phyloP scores from a whole-genome alignment of 2,113 vertebrate genomes.

The Piaya cayana region DNA sequence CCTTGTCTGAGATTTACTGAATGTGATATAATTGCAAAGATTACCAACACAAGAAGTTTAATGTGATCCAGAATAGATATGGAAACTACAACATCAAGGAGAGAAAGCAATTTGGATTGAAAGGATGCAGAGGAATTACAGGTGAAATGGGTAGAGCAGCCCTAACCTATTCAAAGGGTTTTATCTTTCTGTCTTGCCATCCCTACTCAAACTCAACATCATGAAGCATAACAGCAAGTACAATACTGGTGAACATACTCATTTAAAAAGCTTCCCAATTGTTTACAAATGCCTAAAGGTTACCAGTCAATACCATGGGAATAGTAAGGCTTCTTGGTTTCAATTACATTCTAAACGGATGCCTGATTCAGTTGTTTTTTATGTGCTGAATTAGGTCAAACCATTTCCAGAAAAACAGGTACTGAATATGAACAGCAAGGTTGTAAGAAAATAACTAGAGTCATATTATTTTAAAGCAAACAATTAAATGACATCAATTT shows the following conservation, averaged over 20 bases:
- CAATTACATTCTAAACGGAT: not conserved
- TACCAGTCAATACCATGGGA: not conserved
- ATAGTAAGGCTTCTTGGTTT: not conserved
- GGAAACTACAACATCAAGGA: not conserved
- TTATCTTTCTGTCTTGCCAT: not conserved
- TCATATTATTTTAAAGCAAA: not conserved
- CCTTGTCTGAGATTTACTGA: conserved; percentile 33
- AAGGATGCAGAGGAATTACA: conserved; percentile 23
- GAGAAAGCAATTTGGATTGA: not conserved
- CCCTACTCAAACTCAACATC: not conserved
- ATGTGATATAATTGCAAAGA: conserved; percentile 25
- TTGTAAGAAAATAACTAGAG: not conserved
- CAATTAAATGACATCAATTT: not conserved
- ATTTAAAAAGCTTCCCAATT: not conserved
- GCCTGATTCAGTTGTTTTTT: not conserved
- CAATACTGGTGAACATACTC: not conserved
- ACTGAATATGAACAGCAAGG: not conserved
- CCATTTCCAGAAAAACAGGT: not conserved
- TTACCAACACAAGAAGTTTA: conserved; percentile 9
- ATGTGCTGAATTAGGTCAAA: not conserved
- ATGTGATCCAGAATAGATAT: conserved; percentile 23
- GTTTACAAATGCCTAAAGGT: not conserved
- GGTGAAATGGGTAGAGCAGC: not conserved
- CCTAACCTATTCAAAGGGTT: not conserved
- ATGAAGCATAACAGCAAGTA: not conserved